Conservation (phyloP, 2,113 vertebrate genomes). For the Lasiurus borealis region DNA sequence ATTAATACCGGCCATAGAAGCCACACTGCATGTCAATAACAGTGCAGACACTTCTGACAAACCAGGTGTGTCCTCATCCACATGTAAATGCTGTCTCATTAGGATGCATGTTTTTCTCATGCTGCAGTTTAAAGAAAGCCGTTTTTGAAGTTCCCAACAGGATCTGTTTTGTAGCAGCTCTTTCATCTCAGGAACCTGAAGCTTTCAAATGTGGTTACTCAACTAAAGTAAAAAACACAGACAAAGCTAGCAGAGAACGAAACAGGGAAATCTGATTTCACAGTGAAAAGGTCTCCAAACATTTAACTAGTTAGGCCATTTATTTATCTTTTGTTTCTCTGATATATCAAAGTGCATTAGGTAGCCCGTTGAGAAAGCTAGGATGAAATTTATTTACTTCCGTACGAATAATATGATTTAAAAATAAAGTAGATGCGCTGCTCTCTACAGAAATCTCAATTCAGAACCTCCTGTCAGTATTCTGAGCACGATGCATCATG, state of each 20-base stretch:
- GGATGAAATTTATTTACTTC: conserved; percentile 49
- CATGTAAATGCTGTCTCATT: conserved; percentile 29
- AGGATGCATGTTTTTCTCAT: background rate
- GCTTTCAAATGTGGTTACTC: conserved; percentile 31
- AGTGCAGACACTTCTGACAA: conserved; percentile 69
- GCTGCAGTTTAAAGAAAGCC: conserved; percentile 25
- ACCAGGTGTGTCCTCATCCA: conserved; percentile 82
- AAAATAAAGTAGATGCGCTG: conserved; percentile 1
- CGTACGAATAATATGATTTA: conserved; percentile 63
- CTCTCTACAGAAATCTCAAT: conserved; percentile 57
- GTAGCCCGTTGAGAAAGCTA: background rate
- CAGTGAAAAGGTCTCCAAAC: conserved; percentile 44
- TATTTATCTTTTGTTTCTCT: conserved; percentile 62
- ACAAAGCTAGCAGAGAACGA: conserved; percentile 33
- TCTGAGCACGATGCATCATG: background rate
- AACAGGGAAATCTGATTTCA: conserved; percentile 46
- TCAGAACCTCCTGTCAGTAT: conserved; percentile 68
- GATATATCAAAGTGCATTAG: background rate
- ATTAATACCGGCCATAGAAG: conserved; percentile 80
- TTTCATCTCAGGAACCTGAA: background rate
- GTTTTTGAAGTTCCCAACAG: conserved; percentile 14
- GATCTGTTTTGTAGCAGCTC: conserved; percentile 5
- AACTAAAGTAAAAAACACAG: conserved; percentile 51
- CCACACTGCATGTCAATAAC: conserved; percentile 82
- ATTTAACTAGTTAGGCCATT: conserved; percentile 36